These are phyloP conservation scores for Pelecanoides urinatrix DNA, from an alignment of 2,113 vertebrate genomes.

Conservation along the genomic window DNA sequence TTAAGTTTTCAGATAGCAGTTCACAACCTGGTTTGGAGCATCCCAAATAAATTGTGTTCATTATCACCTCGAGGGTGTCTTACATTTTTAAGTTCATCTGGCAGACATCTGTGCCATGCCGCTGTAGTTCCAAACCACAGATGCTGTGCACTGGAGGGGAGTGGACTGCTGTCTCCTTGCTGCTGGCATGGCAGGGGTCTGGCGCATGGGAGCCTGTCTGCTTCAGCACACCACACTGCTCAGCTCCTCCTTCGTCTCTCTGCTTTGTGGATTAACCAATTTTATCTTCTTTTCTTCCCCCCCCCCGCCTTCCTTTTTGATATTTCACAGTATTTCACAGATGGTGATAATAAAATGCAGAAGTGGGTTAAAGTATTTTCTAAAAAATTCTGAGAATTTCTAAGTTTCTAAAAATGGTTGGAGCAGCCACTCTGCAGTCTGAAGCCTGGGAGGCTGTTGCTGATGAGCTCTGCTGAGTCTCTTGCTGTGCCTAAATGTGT, in stretches of 20 bases:
- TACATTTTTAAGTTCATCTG: neutral
- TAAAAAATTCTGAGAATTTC: neutral
- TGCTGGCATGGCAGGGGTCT: neutral
- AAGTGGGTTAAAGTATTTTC: neutral
- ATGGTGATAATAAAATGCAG: neutral
- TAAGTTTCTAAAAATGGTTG: neutral
- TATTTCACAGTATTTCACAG: neutral
- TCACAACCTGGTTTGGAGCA: neutral
- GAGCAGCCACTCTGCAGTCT: neutral
- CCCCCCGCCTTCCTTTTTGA: neutral
- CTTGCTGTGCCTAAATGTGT: neutral
- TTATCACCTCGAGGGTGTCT: rapidly evolving
- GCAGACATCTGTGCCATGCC: neutral
- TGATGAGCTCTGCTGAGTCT: neutral
- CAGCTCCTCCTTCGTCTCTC: neutral
- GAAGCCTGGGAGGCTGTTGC: neutral
- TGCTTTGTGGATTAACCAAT: neutral
- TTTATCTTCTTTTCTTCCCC: neutral
- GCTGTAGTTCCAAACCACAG: neutral
- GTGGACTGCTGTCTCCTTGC: neutral
- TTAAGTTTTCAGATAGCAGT: neutral
- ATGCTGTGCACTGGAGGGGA: neutral
- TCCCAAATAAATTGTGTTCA: neutral
- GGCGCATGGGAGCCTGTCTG: neutral
- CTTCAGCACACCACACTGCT: neutral